These are phyloP conservation scores for Eupelmus urozonus DNA, from an alignment of 2,888 invertebrate species.

Conservation along the genomic window DNA sequence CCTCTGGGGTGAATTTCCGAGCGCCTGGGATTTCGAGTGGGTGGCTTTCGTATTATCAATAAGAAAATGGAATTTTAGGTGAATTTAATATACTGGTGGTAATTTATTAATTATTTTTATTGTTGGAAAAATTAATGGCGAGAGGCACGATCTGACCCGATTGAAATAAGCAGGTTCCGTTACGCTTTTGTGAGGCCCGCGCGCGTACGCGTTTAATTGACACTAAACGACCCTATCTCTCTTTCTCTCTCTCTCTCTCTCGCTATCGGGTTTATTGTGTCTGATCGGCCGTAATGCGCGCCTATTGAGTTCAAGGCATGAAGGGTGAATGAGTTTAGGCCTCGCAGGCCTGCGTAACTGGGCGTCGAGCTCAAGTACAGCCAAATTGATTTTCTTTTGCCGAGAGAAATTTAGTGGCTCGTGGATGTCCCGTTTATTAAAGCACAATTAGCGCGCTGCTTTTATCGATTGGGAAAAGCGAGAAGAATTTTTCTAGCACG, in stretches of 20 bases:
- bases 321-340: conserved; percentile 48
- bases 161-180: conserved; percentile 50
- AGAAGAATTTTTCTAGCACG: too few species aligned
- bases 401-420: not conserved
- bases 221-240: conserved; percentile 55
- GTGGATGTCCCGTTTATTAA: too few species aligned
- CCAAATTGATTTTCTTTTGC: conserved; percentile 18
- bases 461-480: too few species aligned
- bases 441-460: too few species aligned
- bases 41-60: not conserved
- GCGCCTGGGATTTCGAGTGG: not conserved
- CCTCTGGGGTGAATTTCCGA: not conserved
- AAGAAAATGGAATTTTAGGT: not conserved
- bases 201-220: conserved; percentile 63
- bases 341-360: not conserved
- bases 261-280: conserved; percentile 65
- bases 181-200: conserved; percentile 32
- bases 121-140: not conserved
- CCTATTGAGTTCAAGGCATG: conserved; percentile 70
- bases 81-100: not conserved
- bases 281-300: conserved; percentile 64
- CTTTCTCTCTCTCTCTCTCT: conserved; percentile 44
- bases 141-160: conserved; percentile 43
- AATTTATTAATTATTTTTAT: conserved; percentile 1
- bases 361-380: not conserved